Conservation (phyloP, 2,113 vertebrate genomes). For the Synchiropus splendidus region DNA sequence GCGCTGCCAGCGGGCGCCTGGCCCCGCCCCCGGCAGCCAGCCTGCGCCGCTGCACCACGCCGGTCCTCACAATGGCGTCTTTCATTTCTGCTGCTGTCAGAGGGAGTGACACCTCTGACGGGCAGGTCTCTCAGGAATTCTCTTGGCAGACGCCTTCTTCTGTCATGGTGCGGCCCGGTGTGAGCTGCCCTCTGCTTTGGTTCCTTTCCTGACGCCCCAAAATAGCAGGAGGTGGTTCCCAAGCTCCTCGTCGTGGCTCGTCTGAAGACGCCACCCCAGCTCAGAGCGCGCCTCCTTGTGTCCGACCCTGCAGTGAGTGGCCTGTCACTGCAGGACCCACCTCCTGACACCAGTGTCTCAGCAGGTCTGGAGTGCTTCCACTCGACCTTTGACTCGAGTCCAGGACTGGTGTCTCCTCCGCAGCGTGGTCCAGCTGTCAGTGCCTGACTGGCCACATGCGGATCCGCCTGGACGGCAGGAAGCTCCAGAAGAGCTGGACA, state of each 20-base stretch:
- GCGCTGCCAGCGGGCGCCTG: constrained; percentile 26
- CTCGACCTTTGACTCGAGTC: neutral
- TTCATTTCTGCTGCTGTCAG: constrained; percentile 35
- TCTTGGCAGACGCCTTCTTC: neutral
- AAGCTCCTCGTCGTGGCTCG: too few species aligned
- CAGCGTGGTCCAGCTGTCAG: too few species aligned
- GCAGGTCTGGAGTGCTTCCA: too few species aligned
- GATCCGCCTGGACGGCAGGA: constrained; percentile 47
- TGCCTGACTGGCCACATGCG: too few species aligned
- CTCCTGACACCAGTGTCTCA: too few species aligned
- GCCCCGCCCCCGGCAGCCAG: constrained; percentile 32
- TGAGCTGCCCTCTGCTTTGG: neutral
- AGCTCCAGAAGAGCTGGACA: constrained; percentile 44
- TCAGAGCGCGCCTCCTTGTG: too few species aligned
- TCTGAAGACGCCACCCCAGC: too few species aligned
- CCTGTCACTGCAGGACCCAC: too few species aligned
- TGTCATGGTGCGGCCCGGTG: neutral
- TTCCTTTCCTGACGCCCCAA: constrained; percentile 16
- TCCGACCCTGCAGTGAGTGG: too few species aligned
- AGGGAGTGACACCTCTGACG: constrained; percentile 24
- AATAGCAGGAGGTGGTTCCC: too few species aligned
- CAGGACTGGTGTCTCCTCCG: constrained; percentile 13
- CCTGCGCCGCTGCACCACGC: constrained; percentile 35
- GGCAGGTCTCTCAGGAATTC: constrained; percentile 39
- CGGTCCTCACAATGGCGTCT: constrained; percentile 45